A percentile compares a stretch with the other conserved stretches of the same genome.
phyloP scores from a whole-genome alignment of 2,888 invertebrate genomes.

The Tribolium freemani region DNA sequence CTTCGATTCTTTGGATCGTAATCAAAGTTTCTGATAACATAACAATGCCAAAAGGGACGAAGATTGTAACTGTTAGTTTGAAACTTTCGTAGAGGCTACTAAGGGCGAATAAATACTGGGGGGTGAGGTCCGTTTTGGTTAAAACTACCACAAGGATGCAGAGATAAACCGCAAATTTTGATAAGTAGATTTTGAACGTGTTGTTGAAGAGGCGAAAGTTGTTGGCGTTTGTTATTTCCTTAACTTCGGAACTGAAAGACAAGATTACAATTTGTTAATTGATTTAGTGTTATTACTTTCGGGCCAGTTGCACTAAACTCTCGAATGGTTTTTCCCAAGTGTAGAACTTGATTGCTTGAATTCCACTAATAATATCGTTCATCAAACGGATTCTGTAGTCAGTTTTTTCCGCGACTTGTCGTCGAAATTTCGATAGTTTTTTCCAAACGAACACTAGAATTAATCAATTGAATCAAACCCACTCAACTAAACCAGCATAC shows the following conservation, averaged over 20 bases:
- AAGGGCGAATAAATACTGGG: slow-evolving; percentile 1
- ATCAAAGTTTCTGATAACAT: not conserved
- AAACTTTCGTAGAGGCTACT: slow-evolving; percentile 3
- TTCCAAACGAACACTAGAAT: not conserved
- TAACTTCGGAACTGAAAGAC: not conserved
- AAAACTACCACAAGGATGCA: not conserved
- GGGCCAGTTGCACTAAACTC: not conserved
- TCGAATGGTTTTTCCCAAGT: slow-evolving; percentile 20
- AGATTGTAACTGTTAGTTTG: not conserved
- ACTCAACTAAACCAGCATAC: not conserved
- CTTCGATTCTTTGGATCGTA: slow-evolving; percentile 3
- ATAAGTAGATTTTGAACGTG: not conserved
- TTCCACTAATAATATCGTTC: slow-evolving; percentile 18
- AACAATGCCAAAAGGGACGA: not conserved
- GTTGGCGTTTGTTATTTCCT: not conserved
- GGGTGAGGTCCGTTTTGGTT: not conserved
- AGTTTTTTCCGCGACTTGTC: not conserved
- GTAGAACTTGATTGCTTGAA: slow-evolving; percentile 21
- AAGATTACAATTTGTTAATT: not conserved
- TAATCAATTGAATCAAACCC: not conserved
- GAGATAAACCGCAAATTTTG: not conserved
- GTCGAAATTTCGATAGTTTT: not conserved
- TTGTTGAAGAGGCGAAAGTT: slow-evolving; percentile 2
- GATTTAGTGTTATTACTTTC: not conserved
- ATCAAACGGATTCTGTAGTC: slow-evolving; percentile 19